Evolutionary conservation across 2,888 invertebrate genomes (phyloP), one percentile per base, ranked within the genome.

Genomic region (Nomada ferruginata): DNA sequence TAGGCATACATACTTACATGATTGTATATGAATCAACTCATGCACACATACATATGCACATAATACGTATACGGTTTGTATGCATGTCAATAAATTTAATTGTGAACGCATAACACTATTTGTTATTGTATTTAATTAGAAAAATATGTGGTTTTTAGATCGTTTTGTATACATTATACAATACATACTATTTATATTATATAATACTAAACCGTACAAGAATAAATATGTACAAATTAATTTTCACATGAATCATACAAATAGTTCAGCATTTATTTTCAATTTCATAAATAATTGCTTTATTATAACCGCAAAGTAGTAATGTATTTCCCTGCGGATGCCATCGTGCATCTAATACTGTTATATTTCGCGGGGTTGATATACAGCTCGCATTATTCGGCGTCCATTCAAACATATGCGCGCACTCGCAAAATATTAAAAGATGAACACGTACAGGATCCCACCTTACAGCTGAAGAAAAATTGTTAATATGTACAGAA

Each of bases 221-320:
- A 50, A 70, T 50, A 70, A 52, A 63, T 61, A 47, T 9, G 36
- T 36, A 36, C 36, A 23, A 1, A 18, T 71, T 23, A 61, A 50
- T 23, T 36, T 15, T 70, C n/a, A 53, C 13, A 61, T 42, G 2
- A 52, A 36, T 71, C 52, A 61, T 60, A 29, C 7, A 36, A 53
- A 72, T 26, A 13, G 9, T 63, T 74, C 64, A 66, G 47, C n/a
- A 64, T 85, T 66, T 72, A 69, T 74, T 82, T 50, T 76, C 61
- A 18, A 74, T 59, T 36, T 84, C 66, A 72, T 79, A 81, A 69
- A 86, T 76, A 36, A 89, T 85, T 15, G 90, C 91, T 82, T 93
- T 93, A 76, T 92, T 93, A 71, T 92, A 93, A 50, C 93, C 93
- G 53, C 90, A 89, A 2, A 93, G 84, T 23, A 87, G 68, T 26